phyloP scores from a whole-genome alignment of 2,797 vertebrate genomes.

The Alosa sapidissima region DNA sequence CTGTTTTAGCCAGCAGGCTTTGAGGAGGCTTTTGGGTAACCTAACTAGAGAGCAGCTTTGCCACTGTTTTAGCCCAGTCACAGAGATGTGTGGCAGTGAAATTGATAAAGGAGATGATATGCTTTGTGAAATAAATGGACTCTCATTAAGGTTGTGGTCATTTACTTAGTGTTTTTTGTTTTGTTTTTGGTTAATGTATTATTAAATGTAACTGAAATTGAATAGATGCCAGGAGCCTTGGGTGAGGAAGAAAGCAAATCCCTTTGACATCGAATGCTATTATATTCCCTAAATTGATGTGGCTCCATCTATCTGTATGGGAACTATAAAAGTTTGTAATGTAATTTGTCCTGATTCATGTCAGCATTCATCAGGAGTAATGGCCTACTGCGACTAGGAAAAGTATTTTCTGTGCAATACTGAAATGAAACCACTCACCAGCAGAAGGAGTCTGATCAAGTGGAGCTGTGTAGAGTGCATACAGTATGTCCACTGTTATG shows the following conservation, averaged over 20 bases:
- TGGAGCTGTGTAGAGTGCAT: neutral
- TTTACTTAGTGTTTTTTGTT: neutral
- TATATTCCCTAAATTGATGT: neutral
- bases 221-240: neutral
- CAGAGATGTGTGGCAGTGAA: neutral
- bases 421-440: slow-evolving; percentile 8
- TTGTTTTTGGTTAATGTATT: neutral
- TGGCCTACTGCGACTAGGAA: neutral
- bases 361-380: slow-evolving; percentile 11
- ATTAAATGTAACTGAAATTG: neutral
- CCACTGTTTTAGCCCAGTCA: neutral
- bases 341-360: slow-evolving; percentile 3
- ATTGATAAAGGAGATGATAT: neutral
- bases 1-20: neutral
- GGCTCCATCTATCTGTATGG: neutral
- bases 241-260: neutral
- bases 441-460: neutral
- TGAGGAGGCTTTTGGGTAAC: neutral
- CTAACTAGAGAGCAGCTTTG: neutral
- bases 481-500: neutral
- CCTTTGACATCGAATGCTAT: neutral
- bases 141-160: neutral
- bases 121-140: neutral
- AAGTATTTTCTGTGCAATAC: neutral
- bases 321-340: slow-evolving; percentile 5